Base-by-base conservation (phyloP, 2,888 invertebrate species). In the Tubiluchus corallicola region DNA sequence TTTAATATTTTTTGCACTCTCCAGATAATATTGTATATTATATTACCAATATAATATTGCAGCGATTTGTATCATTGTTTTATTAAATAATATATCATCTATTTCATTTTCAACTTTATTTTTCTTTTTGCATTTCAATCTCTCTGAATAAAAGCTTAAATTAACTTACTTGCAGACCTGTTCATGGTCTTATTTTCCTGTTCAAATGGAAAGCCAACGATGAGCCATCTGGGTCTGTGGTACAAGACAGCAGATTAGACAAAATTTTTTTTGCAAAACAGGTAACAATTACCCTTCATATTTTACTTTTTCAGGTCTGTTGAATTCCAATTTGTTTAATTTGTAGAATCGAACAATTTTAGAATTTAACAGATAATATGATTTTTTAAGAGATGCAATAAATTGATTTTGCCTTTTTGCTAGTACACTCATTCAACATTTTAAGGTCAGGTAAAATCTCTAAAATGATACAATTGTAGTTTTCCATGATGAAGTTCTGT, bases 191-290 rank as follows among this genome's bases (percentile, higher is more conserved):
- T 43, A 88, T 98, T 64, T 98, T 98, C 61, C 68, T 98, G 44
- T 98, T 98, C 67, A 90, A 92, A 70, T 92, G 82, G 79, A 55
- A 57, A 38, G 53, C 56, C 20, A 5, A n/a, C 29, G 29, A 29
- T 29, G 57, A 55, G 37, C 48, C 52, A 3, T 38, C 76, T 1
- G 85, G 84, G 2, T 73, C 76, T 4, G 67, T 87, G 38, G 85
- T 92, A 0, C 74, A 76, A 53, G 87, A 87, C 57, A 75, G 68
- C 50, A 69, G 82, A 37, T 64, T 84, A 43, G 82, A 92, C 42
- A 83, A 84, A 61, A 87, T 98, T 54, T 98, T 90, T 68, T 98
- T 98, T 69, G 94, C 96, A 2, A 85, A 88, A 67, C 96, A 96
- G 75, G 92, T 85, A 56, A n/a, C 43, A 41, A 37, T 21, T 43